Base-by-base conservation (phyloP, 2,113 vertebrate species). In the Larimichthys crocea region DNA sequence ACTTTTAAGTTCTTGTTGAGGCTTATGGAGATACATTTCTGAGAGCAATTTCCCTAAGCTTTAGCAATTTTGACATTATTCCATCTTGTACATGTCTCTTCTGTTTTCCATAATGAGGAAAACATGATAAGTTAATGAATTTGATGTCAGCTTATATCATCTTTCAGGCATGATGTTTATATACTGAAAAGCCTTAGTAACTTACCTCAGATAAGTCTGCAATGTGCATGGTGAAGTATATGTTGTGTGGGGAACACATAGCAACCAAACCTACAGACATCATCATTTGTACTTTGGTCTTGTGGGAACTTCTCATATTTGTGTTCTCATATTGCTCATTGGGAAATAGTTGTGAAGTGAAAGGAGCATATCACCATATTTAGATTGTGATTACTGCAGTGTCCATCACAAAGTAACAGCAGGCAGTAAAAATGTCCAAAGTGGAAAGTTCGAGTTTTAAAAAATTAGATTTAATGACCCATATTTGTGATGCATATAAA, bases 261-360 rank as follows among this genome's bases (percentile, higher is more conserved):
- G 86, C 87, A 84, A 88, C 89, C 83, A 62, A 80, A 56, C 22
- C 29, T 64, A 42, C 26, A 81, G 15, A 48, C 70, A 65, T 85
- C 40, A 85, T 85, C 72, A 83, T 89, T 88, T 76, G 48, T 62
- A 19, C 68, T 73, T 71, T 49, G 24, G 22, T 57, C 57, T 31
- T 2, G 3, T 62, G 62, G 72, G 63, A 64, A 74, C 31, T 65
- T 66, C 19, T 35, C 57, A 42, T 61, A 22, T 79, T 74, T 74
- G 17, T 68, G 44, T 59, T 78, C 44, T 61, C 56, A 35, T 61
- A 79, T 69, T 46, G 46, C 55, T 53, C 24, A 56, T 7, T 53
- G 69, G 68, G 42, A 75, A 82, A 73, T 46, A 52, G 10, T 55
- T 44, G 5, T 50, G 3, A 70, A 56, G 35, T 68, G 35, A 77